Conservation (phyloP, 2,797 vertebrate genomes). For the Pangasius mekongensis region DNA sequence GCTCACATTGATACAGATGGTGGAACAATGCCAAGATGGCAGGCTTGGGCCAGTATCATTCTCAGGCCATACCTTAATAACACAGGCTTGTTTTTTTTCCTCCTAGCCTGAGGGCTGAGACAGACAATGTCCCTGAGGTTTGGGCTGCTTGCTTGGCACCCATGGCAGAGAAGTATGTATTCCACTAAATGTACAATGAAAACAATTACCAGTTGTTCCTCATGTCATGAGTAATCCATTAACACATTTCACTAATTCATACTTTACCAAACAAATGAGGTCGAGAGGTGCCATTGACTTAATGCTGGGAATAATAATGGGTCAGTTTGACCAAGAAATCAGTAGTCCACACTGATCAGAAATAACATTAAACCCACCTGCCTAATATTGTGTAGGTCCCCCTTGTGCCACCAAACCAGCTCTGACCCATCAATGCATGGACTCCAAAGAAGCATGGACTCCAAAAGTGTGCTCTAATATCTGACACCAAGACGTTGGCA, state of each 20-base stretch:
- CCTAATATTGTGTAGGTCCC: too few species aligned
- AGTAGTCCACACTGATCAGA: background rate
- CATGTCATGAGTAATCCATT: slow-evolving; percentile 28
- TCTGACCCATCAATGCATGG: too few species aligned
- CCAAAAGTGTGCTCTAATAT: too few species aligned
- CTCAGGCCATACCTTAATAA: slow-evolving; percentile 85
- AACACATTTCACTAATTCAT: slow-evolving; percentile 30
- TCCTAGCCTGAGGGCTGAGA: slow-evolving; percentile 67
- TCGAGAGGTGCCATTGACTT: slow-evolving; percentile 7
- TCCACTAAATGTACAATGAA: slow-evolving; percentile 66
- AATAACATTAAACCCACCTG: background rate
- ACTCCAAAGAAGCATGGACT: too few species aligned
- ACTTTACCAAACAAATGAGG: slow-evolving; percentile 25
- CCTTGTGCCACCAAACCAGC: too few species aligned
- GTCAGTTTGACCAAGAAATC: background rate
- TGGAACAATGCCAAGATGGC: slow-evolving; percentile 85
- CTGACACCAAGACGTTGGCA: too few species aligned
- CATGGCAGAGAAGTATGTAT: slow-evolving; percentile 81
- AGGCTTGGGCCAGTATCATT: slow-evolving; percentile 90
- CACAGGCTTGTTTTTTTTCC: slow-evolving; percentile 65
- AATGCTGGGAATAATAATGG: background rate
- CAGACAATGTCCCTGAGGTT: slow-evolving; percentile 77
- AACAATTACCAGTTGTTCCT: slow-evolving; percentile 60
- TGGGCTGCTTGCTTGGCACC: slow-evolving; percentile 70
- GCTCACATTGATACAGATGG: slow-evolving; percentile 95